Evolutionary conservation across 1,140 invertebrate species (phyloP), one percentile per base, ranked within the genome.

Genomic region (Orius insidiosus): DNA sequence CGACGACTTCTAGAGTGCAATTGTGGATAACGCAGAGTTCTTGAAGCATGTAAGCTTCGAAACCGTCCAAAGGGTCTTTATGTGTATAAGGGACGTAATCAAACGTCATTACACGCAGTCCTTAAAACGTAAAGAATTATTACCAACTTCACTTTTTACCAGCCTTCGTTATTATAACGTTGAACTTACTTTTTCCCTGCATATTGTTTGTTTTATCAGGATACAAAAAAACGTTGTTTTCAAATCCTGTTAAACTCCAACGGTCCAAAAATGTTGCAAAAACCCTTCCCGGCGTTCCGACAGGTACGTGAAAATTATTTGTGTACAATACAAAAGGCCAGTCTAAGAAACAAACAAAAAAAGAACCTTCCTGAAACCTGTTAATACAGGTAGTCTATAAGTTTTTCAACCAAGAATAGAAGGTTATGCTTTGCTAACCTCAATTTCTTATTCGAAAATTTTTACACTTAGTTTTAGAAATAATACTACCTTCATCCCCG

Each of bases 1-100:
- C 65, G 42, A 64, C 60, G 11, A 71, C 53, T 19, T 63, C 56
- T 14, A 66, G 52, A 0, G 64, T 61, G 32, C 67, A 71, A 52
- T 69, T 68, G 43, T 54, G 50, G 5, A 42, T 39, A 40, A 49
- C 52, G 38, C 56, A 58, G 53, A 59, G 64, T 44, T 61, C 58
- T 7, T 60, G 13, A 5, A 54, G 56, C 5, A 60, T 45, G 47
- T 54, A 53, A 47, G 60, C 58, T 56, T 68, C 65, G 5, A 64
- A 65, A 2, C 66, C 66, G 47, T 63, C 59, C 10, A 56, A 46
- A 34, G 53, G 36, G 47, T 54, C 32, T 15, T 45, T 14, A 14
- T 45, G 19, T 1, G 48, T 45, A 33, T 50, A 50, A 9, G 48
- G 48, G 30, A 35, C 35, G 38, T 50, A 50, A 45, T 50, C 45